These are phyloP conservation scores for Grallaria varia DNA, from an alignment of 2,113 vertebrate genomes.

Conservation along the genomic window DNA sequence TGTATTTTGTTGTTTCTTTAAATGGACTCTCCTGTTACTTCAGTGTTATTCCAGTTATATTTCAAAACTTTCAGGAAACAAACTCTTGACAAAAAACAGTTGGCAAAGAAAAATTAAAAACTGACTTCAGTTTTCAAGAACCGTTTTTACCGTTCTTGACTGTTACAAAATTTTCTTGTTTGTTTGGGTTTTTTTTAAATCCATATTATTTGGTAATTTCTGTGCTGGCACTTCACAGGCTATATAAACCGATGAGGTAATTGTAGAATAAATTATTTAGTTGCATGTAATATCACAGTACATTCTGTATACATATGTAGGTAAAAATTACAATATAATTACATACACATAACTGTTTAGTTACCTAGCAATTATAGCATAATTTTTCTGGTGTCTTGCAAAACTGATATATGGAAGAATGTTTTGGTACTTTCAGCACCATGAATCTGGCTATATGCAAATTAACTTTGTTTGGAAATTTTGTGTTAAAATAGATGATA, in stretches of 20 bases:
- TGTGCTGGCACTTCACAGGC: neutral
- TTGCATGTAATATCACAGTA: conserved; percentile 1
- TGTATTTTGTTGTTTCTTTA: neutral
- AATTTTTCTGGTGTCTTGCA: conserved; percentile 19
- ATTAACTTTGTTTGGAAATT: conserved; percentile 1
- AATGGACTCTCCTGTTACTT: neutral
- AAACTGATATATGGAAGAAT: conserved; percentile 1
- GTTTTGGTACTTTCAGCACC: neutral
- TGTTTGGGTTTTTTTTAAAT: neutral
- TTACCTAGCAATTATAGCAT: conserved; percentile 35
- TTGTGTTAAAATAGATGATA: neutral
- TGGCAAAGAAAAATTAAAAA: neutral
- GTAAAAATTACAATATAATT: conserved; percentile 57
- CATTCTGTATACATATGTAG: conserved; percentile 28
- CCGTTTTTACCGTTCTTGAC: neutral
- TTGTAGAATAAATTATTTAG: conserved; percentile 33
- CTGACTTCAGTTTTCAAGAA: neutral
- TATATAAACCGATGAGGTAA: conserved; percentile 21
- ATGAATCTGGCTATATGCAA: neutral
- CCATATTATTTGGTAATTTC: neutral
- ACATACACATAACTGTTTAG: conserved; percentile 43
- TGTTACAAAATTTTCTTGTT: neutral
- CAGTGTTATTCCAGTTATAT: neutral
- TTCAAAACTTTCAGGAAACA: neutral
- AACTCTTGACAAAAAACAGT: neutral